phyloP scores from a whole-genome alignment of 1,140 invertebrate genomes.

The Gerris buenoi region DNA sequence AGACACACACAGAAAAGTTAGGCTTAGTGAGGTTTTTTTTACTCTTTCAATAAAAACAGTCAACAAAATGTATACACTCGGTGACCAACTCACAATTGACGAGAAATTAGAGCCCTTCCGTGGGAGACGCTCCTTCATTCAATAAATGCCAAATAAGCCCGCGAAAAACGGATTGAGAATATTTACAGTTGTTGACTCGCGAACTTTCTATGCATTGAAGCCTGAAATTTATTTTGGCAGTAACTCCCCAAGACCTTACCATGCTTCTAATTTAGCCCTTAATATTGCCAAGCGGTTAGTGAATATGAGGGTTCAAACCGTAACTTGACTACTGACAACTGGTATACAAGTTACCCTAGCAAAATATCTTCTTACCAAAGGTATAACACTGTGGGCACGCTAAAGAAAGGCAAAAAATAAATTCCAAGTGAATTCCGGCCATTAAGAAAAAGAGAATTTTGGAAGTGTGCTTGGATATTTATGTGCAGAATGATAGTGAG shows the following conservation, averaged over 20 bases:
- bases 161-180: constrained; percentile 29
- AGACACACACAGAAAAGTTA: constrained; percentile 18
- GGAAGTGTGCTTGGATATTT: no score
- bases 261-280: constrained; percentile 22
- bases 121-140: constrained; percentile 29
- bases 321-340: constrained; percentile 25
- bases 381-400: no score
- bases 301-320: constrained; percentile 18
- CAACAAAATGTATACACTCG: no score
- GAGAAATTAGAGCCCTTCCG: constrained; percentile 30
- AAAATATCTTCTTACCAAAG: no score
- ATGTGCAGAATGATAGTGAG: no score
- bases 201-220: constrained; percentile 23
- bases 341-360: no score
- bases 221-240: constrained; percentile 28
- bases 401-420: no score
- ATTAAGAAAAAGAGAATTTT: no score
- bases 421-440: no score
- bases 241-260: constrained; percentile 26
- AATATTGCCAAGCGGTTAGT: constrained; percentile 21
- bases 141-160: constrained; percentile 31
- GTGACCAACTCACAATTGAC: constrained; percentile 31
- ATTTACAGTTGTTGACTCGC: constrained; percentile 18
- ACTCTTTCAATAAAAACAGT: constrained; percentile 26
- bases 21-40: constrained; percentile 28